phyloP scores from a whole-genome alignment of 1,140 invertebrate species.

The Vanessa tameamea region DNA sequence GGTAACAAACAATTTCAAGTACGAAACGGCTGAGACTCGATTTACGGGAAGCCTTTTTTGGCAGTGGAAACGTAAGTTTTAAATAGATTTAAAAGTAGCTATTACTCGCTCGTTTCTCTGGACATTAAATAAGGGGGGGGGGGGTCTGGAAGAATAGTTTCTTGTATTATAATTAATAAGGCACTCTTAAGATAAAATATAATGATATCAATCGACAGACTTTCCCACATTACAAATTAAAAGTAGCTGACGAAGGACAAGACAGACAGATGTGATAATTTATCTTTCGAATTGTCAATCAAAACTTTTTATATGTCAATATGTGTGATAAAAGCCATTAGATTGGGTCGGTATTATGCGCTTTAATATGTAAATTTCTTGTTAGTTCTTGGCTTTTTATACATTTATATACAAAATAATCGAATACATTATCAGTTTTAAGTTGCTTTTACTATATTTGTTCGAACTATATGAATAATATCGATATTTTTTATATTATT shows the following conservation, averaged over 20 bases:
- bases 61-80: background rate
- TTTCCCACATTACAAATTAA: constrained; percentile 12
- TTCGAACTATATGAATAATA: too few species aligned
- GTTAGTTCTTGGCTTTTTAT: background rate
- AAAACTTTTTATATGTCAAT: background rate
- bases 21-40: background rate
- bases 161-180: background rate
- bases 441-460: too few species aligned
- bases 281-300: constrained; percentile 9
- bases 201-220: background rate
- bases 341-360: background rate
- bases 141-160: background rate
- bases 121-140: too few species aligned
- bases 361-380: constrained; percentile 2
- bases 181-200: background rate
- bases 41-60: background rate
- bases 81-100: background rate
- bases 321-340: constrained; percentile 2
- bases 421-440: background rate
- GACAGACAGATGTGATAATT: constrained; percentile 8
- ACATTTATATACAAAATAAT: background rate
- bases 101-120: too few species aligned
- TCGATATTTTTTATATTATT: too few species aligned
- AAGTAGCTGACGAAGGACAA: constrained; percentile 5
- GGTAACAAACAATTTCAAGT: background rate